Base-by-base conservation (phyloP, 1,140 invertebrate genomes). In the Cyclargus thomasi region DNA sequence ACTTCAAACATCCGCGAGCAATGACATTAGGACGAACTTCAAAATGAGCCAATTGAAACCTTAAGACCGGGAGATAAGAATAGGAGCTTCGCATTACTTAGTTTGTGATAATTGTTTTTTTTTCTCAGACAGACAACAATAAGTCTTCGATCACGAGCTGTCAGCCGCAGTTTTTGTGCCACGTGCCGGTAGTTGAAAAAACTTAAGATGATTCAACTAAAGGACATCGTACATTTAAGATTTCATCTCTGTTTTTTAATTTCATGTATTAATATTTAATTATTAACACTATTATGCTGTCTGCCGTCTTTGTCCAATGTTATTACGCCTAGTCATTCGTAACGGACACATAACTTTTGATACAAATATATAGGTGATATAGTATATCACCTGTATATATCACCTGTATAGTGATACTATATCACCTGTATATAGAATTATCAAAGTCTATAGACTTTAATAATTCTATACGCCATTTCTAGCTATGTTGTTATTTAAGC, bases 81-180 rank as follows among this genome's bases (percentile, higher is more conserved):
- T 17, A 7, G 0, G 11, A 55, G 7, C 11, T 1, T 0, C 18
- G 20, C 55, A 59, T 8, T 59, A 21, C 10, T 11, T 21, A 18
- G 53, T 17, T 55, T 17, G 55, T 59, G 18, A 21, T 18, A 17
- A 20, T 17, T 55, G 16, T 55, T 55, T 63, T 64, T 68, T 64
- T 64, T 68, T 68, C n/a, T 59, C 57, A 57, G 53, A 29, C 21
- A 68, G 63, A 64, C 62, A 68, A 68, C 67, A 68, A 64, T 68
- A 59, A 68, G 67, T 62, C 55, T 53, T 68, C 67, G 67, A 68
- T 68, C 67, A 68, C 67, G 67, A 20, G 17, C 62, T 68, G 67
- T 62, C 67, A 68, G 47, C 16, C 62, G 11, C 14, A 23, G 57
- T 67, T 67, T 68, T 68, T 68, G 62, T 68, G 53, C 53, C 67